Percentiles rank a stretch among this genome's conserved stretches.
phyloP scores from a whole-genome alignment of 1,140 invertebrate genomes.

The Tribolium castaneum region DNA sequence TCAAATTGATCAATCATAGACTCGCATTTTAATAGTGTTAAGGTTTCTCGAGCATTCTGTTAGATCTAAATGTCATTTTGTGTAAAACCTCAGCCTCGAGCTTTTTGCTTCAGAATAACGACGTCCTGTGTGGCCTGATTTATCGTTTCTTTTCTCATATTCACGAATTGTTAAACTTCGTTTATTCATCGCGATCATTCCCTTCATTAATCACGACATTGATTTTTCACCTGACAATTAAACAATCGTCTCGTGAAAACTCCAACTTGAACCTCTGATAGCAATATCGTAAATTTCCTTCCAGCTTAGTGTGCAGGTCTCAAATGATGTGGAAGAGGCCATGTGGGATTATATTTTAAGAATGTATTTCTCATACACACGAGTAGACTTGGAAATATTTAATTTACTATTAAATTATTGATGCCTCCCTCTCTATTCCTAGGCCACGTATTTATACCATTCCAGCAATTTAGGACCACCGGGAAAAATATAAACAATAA shows the following conservation, averaged over 20 bases:
- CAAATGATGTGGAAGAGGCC: constrained; percentile 32
- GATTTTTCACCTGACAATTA: constrained; percentile 30
- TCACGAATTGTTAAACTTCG: constrained; percentile 34
- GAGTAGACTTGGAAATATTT: constrained; percentile 32
- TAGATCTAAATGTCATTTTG: constrained; percentile 51
- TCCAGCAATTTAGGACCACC: constrained; percentile 8
- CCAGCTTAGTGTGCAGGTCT: constrained; percentile 19
- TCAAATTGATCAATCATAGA: constrained; percentile 54
- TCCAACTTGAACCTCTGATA: neutral
- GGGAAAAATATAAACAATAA: constrained; percentile 22
- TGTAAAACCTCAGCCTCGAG: constrained; percentile 28
- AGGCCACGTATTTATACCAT: constrained; percentile 17
- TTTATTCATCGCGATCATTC: constrained; percentile 37
- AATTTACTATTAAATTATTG: constrained; percentile 27
- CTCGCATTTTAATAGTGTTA: constrained; percentile 50
- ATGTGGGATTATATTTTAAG: constrained; percentile 36
- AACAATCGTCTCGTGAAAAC: constrained; percentile 5
- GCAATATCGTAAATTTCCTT: constrained; percentile 25
- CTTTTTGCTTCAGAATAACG: constrained; percentile 29
- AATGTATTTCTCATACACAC: constrained; percentile 35
- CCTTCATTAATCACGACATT: constrained; percentile 9
- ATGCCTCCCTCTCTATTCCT: constrained; percentile 7
- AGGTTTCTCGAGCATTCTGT: constrained; percentile 47
- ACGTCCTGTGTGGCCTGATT: constrained; percentile 40
- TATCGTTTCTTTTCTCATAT: constrained; percentile 40